Base-by-base conservation (phyloP, 2,888 invertebrate species). In the Melanophora roralis region DNA sequence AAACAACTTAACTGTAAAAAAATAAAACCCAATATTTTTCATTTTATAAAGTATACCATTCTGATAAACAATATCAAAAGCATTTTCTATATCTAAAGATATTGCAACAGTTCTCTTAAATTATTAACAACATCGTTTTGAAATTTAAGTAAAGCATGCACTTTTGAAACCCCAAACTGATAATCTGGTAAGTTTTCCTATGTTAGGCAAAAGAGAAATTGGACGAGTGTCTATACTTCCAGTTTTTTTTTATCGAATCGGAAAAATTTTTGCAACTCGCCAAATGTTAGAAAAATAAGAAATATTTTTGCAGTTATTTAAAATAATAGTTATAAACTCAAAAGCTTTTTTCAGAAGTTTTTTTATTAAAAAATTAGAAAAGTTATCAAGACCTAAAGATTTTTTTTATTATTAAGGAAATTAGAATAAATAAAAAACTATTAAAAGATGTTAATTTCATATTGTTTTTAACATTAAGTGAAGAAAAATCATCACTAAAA, bases 261-360 rank as follows among this genome's bases (percentile, higher is more conserved):
- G 76, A n/a, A 32, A 21, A 21, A 69, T 57, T 14, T 51, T 62
- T 0, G 68, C 57, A 1, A 64, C 4, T 55, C 71, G 71, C 71
- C 69, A 77, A 2, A 36, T 1, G 2, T 57, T 40, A 3, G 77
- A 57, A 11, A 77, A 77, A 9, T 71, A 71, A 2, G 65, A 64
- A n/a, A 59, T 65, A 34, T 72, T 69, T 1, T 65, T 8, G 34
- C 72, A 72, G 21, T 71, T 57, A 32, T 71, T 76, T 7, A 51
- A 62, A 34, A 76, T 69, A 7, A 71, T 32, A 5, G 51, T 23
- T 38, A 77, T 19, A 2, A 68, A 19, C 5, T 32, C 21, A 12
- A 76, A 49, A 1, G 60, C 68, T 21, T 16, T 14, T 3, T 1
- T 12, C 4, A 47, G 62, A 62, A 12, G 16, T 19, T 62, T 40